Percentiles rank a stretch among this genome's conserved stretches.
phyloP scores from a whole-genome alignment of 64 coral and sea anemone species.

The Acropora tenuis region DNA sequence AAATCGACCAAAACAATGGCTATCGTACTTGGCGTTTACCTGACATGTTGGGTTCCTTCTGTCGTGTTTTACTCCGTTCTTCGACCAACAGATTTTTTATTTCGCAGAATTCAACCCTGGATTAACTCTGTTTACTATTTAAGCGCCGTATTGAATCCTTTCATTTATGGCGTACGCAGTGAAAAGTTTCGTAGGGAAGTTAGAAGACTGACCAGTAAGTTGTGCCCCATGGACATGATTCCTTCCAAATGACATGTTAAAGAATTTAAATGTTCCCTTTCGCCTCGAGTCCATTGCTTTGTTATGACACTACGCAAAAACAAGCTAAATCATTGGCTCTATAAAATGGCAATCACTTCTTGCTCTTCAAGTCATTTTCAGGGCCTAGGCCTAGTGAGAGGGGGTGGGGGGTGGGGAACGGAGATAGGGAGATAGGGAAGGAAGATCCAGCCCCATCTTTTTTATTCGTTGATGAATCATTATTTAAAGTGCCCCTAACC shows the following conservation, averaged over 20 bases:
- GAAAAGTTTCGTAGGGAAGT: conserved; percentile 6
- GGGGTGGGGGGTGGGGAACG: too few species aligned
- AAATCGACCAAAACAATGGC: conserved; percentile 24
- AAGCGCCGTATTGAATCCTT: conserved; percentile 15
- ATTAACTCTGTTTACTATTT: conserved; percentile 26
- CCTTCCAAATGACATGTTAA: neutral
- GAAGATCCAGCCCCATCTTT: too few species aligned
- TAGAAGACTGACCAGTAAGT: neutral
- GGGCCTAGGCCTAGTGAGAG: too few species aligned
- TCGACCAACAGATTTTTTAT: neutral
- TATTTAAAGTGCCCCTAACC: too few species aligned
- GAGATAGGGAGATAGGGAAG: too few species aligned
- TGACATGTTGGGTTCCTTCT: conserved; percentile 20
- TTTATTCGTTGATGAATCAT: too few species aligned
- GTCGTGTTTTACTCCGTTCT: conserved; percentile 22
- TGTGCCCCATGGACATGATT: neutral
- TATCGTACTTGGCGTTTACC: conserved; percentile 5
- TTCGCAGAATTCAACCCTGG: conserved; percentile 9
- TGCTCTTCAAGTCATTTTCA: too few species aligned
- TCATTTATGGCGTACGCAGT: conserved; percentile 19
- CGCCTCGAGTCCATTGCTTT: too few species aligned
- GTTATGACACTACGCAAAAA: too few species aligned
- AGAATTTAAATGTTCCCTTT: too few species aligned
- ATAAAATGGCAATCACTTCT: too few species aligned
- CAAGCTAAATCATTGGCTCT: too few species aligned